A percentile compares a stretch with the other conserved stretches of the same genome.
Evolutionary conservation across 1,140 invertebrate species (phyloP).

Genomic region (Bombus confusus): DNA sequence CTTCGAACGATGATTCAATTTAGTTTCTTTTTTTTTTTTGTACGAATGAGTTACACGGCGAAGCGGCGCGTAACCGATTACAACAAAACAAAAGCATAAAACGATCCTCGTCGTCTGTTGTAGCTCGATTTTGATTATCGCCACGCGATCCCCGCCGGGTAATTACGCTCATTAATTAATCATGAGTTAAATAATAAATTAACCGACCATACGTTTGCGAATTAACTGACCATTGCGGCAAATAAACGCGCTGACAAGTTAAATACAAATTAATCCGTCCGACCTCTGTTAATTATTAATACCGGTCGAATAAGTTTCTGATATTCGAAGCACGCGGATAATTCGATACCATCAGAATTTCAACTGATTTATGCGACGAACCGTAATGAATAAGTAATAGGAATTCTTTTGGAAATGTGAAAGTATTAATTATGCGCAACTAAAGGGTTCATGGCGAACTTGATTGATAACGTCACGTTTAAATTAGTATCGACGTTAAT

Average conservation of each 20-base stretch:
- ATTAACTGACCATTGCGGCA: constrained; percentile 14
- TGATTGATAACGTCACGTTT: neutral
- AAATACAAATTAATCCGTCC: constrained; percentile 25
- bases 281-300: constrained; percentile 19
- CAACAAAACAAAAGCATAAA: neutral
- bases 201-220: neutral
- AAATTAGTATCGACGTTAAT: neutral
- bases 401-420: neutral
- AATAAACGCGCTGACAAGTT: constrained; percentile 17
- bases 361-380: neutral
- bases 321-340: neutral
- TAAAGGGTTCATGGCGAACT: neutral
- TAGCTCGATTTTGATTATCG: neutral
- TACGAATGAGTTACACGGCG: neutral
- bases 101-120: neutral
- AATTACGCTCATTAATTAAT: constrained; percentile 29
- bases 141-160: neutral
- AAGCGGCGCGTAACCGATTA: neutral
- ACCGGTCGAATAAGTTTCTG: neutral
- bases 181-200: constrained; percentile 31
- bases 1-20: neutral
- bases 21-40: neutral
- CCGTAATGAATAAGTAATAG: neutral
- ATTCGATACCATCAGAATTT: neutral
- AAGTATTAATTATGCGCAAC: neutral